These are phyloP conservation scores for Cephus pygmeus DNA, from an alignment of 2,888 invertebrate genomes.

Conservation along the genomic window DNA sequence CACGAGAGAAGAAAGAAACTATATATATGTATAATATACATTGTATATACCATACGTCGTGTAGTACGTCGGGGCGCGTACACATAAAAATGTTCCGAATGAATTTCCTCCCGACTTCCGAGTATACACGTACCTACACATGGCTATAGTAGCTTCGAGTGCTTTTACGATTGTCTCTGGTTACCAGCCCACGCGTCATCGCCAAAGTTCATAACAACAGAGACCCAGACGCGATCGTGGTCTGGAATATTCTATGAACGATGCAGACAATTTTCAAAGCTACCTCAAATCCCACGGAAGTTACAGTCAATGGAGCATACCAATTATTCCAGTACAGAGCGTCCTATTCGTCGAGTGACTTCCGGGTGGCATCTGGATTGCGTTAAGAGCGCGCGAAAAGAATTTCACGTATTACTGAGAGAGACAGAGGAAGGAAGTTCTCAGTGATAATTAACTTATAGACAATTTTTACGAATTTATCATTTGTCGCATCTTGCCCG, in stretches of 20 bases:
- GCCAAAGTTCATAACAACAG: not conserved
- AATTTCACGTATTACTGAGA: not conserved
- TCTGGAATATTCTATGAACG: not conserved
- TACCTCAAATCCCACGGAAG: not conserved
- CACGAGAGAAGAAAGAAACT: not conserved
- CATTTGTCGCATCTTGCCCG: not conserved
- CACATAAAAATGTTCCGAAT: not conserved
- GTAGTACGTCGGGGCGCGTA: not conserved
- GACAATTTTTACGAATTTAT: not conserved
- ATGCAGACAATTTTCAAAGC: not conserved
- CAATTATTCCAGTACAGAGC: not conserved
- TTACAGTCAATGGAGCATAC: not conserved
- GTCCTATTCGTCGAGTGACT: not conserved
- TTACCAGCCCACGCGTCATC: not conserved
- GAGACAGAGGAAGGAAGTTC: not conserved
- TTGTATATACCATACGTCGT: not conserved
- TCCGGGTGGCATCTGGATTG: not conserved
- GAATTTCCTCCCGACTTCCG: not conserved
- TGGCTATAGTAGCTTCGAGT: not conserved
- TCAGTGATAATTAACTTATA: no score
- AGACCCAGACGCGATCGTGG: not conserved
- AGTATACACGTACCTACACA: not conserved
- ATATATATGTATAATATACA: not conserved
- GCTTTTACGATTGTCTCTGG: not conserved
- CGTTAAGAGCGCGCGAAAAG: not conserved